Percentiles rank a stretch among this genome's conserved stretches.
phyloP scores from a whole-genome alignment of 1,140 invertebrate genomes.

The Wasmannia auropunctata region DNA sequence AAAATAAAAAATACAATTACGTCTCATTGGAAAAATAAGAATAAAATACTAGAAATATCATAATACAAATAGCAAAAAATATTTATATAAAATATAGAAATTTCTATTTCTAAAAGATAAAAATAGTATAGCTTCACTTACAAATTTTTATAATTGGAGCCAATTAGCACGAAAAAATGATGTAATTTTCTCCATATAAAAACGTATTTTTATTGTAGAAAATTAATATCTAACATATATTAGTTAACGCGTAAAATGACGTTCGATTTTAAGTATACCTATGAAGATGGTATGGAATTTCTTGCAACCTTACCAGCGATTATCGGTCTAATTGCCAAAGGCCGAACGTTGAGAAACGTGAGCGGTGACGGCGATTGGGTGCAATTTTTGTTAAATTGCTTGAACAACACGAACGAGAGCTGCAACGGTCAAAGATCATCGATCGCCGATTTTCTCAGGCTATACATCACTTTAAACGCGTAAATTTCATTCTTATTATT shows the following conservation, averaged over 20 bases:
- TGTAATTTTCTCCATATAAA: not conserved
- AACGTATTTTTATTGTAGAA: not conserved
- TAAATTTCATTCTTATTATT: slow-evolving; percentile 53
- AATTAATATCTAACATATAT: not conserved
- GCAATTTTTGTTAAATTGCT: slow-evolving; percentile 73
- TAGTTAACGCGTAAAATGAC: not conserved
- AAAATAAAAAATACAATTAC: not conserved
- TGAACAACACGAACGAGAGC: slow-evolving; percentile 40
- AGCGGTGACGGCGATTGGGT: slow-evolving; percentile 73
- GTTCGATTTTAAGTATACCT: slow-evolving; percentile 67
- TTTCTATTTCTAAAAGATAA: not conserved
- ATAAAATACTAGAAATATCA: not conserved
- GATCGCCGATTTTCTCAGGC: slow-evolving; percentile 73
- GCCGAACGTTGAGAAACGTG: slow-evolving; percentile 36
- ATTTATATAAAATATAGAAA: not conserved
- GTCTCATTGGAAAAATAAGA: not conserved
- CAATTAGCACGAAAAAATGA: not conserved
- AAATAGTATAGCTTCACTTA: not conserved
- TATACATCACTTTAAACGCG: slow-evolving; percentile 78
- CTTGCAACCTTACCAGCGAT: slow-evolving; percentile 77
- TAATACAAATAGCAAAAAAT: not conserved
- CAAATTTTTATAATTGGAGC: not conserved
- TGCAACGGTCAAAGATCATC: slow-evolving; percentile 61
- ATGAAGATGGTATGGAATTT: slow-evolving; percentile 79
- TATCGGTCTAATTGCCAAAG: slow-evolving; percentile 69